Conservation (phyloP, 2,113 vertebrate genomes). For the Anoura caudifer region DNA sequence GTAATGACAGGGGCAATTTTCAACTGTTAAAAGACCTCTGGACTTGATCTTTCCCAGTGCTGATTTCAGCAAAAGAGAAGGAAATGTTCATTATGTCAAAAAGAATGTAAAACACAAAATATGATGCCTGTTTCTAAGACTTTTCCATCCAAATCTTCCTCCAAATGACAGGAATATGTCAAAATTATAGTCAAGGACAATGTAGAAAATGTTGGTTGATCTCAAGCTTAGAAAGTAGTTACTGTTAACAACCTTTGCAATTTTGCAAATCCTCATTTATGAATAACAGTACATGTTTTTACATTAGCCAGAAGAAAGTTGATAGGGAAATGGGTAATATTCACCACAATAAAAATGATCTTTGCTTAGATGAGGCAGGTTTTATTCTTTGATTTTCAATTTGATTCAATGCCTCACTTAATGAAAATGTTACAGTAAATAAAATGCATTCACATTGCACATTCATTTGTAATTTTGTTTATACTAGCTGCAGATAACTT, state of each 20-base stretch:
- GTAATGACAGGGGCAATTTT: conserved; percentile 71
- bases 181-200: conserved; percentile 23
- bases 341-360: conserved; percentile 26
- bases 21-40: conserved; percentile 66
- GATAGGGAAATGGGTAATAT: conserved; percentile 33
- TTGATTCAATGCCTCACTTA: background rate
- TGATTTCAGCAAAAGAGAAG: conserved; percentile 74
- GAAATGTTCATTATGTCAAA: conserved; percentile 71
- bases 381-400: conserved; percentile 48
- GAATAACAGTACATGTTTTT: conserved; percentile 26
- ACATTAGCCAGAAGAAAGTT: conserved; percentile 27
- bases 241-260: conserved; percentile 38
- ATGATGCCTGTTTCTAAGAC: conserved; percentile 63
- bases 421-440: conserved; percentile 27
- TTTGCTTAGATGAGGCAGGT: background rate
- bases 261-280: conserved; percentile 39
- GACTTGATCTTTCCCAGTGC: conserved; percentile 59
- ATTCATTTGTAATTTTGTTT: conserved; percentile 16
- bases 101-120: conserved; percentile 73
- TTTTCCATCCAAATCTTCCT: conserved; percentile 42
- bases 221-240: conserved; percentile 46
- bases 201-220: conserved; percentile 16
- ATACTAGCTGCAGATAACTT: background rate
- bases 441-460: background rate
- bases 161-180: conserved; percentile 59